A percentile compares a stretch with the other conserved stretches of the same genome.
phyloP scores from a whole-genome alignment of 30 jellyfish, hydroid and myxozoan genomes.

The Pelagia noctiluca region DNA sequence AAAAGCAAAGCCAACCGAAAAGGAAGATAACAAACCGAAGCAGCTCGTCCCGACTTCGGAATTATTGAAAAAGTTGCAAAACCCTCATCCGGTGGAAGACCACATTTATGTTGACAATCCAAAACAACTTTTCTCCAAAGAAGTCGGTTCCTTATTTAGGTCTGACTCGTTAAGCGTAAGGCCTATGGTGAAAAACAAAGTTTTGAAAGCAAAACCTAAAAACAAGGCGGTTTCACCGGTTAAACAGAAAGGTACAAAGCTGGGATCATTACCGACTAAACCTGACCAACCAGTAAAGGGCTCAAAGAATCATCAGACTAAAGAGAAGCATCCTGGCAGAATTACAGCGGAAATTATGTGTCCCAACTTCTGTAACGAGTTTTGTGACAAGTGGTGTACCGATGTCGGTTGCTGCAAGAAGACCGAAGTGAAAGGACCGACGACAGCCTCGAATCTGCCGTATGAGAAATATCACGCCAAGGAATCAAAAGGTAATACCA shows the following conservation, averaged over 20 bases:
- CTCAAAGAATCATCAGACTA: too few species aligned
- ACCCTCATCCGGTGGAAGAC: conserved; percentile 58
- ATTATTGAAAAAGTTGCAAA: conserved; percentile 44
- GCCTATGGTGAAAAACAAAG: conserved; percentile 49
- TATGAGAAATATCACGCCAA: neutral
- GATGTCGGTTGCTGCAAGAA: conserved; percentile 82
- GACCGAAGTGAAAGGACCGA: conserved; percentile 49
- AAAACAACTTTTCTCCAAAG: conserved; percentile 17
- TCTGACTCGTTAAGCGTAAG: conserved; percentile 12
- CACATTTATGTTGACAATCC: conserved; percentile 36
- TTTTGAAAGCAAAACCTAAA: conserved; percentile 30
- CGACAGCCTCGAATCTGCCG: conserved; percentile 18
- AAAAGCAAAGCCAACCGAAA: conserved; percentile 51
- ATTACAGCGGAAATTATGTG: conserved; percentile 28
- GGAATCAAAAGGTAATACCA: conserved; percentile 33
- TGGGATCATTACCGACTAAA: neutral
- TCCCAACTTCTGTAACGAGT: conserved; percentile 75
- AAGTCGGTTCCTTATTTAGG: neutral
- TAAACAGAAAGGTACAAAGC: neutral
- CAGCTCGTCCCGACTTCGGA: conserved; percentile 58
- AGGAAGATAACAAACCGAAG: conserved; percentile 59
- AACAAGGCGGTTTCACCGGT: neutral
- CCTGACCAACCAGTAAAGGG: neutral
- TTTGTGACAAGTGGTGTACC: conserved; percentile 90
- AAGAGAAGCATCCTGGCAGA: neutral